A percentile compares a stretch with the other conserved stretches of the same genome.
phyloP scores from a whole-genome alignment of 1,140 invertebrate genomes.

The Trichonephila clavata region DNA sequence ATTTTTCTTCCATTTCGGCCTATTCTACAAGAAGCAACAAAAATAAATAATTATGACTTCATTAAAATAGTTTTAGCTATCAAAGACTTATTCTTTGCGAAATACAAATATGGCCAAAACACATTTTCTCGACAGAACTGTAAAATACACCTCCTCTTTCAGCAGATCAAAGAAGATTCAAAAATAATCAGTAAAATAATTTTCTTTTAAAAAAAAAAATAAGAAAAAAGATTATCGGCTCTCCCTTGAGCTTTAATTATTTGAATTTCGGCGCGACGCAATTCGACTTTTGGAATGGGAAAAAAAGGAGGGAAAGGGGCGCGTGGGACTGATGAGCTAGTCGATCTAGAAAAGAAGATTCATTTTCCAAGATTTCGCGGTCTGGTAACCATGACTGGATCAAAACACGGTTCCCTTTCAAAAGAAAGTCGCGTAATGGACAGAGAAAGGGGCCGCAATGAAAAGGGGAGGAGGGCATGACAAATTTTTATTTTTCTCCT shows the following conservation, averaged over 20 bases:
- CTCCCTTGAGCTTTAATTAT: conserved; percentile 32
- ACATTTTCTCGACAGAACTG: no score
- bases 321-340: background rate
- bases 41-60: no score
- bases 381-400: conserved; percentile 10
- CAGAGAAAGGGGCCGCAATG: background rate
- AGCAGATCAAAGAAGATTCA: no score
- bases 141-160: no score
- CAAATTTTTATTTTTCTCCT: background rate
- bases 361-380: conserved; percentile 49
- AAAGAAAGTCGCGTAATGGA: conserved; percentile 6
- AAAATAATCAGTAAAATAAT: no score
- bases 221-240: background rate
- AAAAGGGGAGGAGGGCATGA: background rate
- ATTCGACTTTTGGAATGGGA: background rate
- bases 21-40: no score
- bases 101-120: no score
- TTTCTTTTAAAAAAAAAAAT: background rate
- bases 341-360: conserved; percentile 26
- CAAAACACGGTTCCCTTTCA: conserved; percentile 31
- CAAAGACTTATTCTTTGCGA: no score
- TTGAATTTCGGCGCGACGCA: background rate
- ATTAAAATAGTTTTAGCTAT: no score
- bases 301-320: background rate
- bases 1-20: no score